Base-by-base conservation (phyloP, 2,888 invertebrate species). In the Cheilosia soror region DNA sequence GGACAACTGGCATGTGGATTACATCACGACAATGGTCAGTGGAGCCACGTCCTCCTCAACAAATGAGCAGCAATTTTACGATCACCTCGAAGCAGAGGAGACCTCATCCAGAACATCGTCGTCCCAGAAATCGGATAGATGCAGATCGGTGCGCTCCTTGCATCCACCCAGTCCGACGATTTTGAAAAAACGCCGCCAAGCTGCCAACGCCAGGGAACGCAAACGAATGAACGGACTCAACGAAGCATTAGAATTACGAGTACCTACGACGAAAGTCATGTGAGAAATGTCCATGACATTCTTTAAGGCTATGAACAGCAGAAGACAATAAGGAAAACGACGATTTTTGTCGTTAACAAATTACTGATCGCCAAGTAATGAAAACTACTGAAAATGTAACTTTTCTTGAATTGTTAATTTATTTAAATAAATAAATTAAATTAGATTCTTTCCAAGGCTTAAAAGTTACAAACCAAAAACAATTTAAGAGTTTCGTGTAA, bases 211-310 rank as follows among this genome's bases (percentile, higher is more conserved):
- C 0, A 92, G 96, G 1, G 96, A 96, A 90, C 92, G 96, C 58
- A 93, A 95, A 63, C 93, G 96, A 49, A 96, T 96, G 96, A 95
- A 95, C 89, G 95, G 95, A n/a, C 91, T 96, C 42, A 96, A 96
- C 90, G 94, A 95, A 87, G 96, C 96, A 0, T 96, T 96, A 89
- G 96, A 96, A n/a, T n/a, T n/a, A n/a, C n/a, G n/a, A n/a, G n/a
- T n/a, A n/a, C n/a, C n/a, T n/a, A n/a, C n/a, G n/a, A n/a, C n/a
- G n/a, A n/a, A n/a, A n/a, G n/a, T n/a, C n/a, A n/a, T n/a, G n/a
- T n/a, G n/a, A n/a, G n/a, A n/a, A n/a, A n/a, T n/a, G n/a, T n/a
- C n/a, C n/a, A n/a, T n/a, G n/a, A n/a, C n/a, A n/a, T n/a, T n/a
- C n/a, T n/a, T n/a, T n/a, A n/a, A n/a, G n/a, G n/a, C n/a, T n/a